phyloP scores from a whole-genome alignment of 2,888 invertebrate genomes.

The Eristalinus aeneus region DNA sequence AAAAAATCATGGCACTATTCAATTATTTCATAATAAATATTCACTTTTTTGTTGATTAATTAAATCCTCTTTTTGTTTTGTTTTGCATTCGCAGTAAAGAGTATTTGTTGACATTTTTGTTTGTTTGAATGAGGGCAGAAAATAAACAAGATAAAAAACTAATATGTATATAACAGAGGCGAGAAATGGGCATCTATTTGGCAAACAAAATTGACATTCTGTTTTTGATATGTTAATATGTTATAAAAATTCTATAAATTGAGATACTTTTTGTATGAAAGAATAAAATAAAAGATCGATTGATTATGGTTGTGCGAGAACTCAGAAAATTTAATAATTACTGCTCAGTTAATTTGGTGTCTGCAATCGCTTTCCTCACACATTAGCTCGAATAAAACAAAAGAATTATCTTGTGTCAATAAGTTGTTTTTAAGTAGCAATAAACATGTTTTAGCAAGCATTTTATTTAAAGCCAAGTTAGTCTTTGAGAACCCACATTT shows the following conservation, averaged over 20 bases:
- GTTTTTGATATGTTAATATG: slow-evolving; percentile 63
- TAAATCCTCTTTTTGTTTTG: background rate
- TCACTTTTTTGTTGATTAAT: slow-evolving; percentile 8
- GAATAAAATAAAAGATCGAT: background rate
- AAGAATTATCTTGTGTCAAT: too few species aligned
- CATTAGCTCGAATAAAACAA: too few species aligned
- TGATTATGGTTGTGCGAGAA: background rate
- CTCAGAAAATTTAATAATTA: background rate
- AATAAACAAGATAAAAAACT: slow-evolving; percentile 2
- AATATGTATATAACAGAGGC: slow-evolving; percentile 15
- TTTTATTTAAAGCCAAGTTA: too few species aligned
- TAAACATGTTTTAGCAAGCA: too few species aligned
- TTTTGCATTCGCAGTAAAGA: slow-evolving; percentile 48
- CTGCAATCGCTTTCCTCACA: too few species aligned
- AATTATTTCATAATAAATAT: slow-evolving; percentile 68
- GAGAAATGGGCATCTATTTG: slow-evolving; percentile 56
- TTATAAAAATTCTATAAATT: slow-evolving; percentile 1
- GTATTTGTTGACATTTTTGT: slow-evolving; percentile 18
- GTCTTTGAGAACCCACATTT: too few species aligned
- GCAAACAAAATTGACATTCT: slow-evolving; percentile 54
- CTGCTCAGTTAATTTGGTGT: background rate
- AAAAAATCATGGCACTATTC: slow-evolving; percentile 68
- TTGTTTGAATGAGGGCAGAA: background rate
- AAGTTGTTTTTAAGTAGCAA: too few species aligned
- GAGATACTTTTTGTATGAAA: background rate